A percentile compares a stretch with the other conserved stretches of the same genome.
Evolutionary conservation across 2,797 vertebrate genomes (phyloP).

Genomic region (Poecilia picta): DNA sequence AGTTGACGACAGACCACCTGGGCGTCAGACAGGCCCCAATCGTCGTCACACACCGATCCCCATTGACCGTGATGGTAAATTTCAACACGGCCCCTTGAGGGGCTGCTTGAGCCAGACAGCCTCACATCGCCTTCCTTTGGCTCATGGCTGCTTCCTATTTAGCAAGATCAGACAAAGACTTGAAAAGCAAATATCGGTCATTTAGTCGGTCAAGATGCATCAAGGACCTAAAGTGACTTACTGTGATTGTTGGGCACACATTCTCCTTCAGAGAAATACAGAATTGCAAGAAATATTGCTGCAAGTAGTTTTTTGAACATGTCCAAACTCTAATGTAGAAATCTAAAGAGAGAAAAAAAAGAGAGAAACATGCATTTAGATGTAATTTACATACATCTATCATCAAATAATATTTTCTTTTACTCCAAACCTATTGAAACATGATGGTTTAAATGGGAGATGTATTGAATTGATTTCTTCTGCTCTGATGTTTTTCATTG

Average conservation of each 20-base stretch:
- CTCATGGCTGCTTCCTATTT: not conserved
- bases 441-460: not conserved
- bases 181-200: not conserved
- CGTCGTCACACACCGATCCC: conserved; percentile 80
- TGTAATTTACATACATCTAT: no score
- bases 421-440: no score
- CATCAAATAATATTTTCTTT: no score
- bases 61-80: conserved; percentile 72
- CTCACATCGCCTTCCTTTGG: conserved; percentile 67
- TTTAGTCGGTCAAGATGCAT: not conserved
- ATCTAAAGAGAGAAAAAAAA: not conserved
- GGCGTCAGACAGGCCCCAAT: conserved; percentile 71
- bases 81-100: conserved; percentile 75
- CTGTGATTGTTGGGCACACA: not conserved
- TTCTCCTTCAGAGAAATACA: not conserved
- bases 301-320: not conserved
- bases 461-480: not conserved
- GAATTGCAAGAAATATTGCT: not conserved
- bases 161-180: not conserved
- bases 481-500: not conserved
- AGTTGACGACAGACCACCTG: conserved; percentile 79
- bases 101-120: conserved; percentile 47
- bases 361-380: not conserved
- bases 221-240: not conserved
- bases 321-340: not conserved